A percentile compares a stretch with the other conserved stretches of the same genome.
Conservation (phyloP, 1,140 invertebrate genomes). For the Harlomillsia oculata region DNA sequence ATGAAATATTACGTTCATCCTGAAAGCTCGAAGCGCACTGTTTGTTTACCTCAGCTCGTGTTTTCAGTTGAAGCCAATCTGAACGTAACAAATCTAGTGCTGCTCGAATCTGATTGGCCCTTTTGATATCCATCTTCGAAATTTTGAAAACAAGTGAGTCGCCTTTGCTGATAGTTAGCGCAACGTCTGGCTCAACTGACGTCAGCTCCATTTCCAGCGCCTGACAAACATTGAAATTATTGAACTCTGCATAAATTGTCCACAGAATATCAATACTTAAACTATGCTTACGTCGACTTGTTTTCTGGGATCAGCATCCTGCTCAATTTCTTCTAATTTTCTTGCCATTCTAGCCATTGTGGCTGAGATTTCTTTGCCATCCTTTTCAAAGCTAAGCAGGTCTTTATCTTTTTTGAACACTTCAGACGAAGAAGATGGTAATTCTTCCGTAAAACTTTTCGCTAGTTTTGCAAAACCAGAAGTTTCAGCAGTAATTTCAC, state of each 20-base stretch:
- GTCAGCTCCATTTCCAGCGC: conserved; percentile 31
- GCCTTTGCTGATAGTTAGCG: conserved; percentile 64
- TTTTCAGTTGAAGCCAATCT: conserved; percentile 58
- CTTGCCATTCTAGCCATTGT: conserved; percentile 57
- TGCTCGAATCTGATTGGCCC: conserved; percentile 22
- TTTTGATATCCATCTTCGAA: conserved; percentile 40
- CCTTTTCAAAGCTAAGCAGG: conserved; percentile 36
- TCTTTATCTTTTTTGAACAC: conserved; percentile 21
- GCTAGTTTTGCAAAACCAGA: conserved; percentile 15
- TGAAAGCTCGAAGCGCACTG: no score
- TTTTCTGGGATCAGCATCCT: conserved; percentile 55
- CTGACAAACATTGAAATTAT: conserved; percentile 4
- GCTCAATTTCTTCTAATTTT: conserved; percentile 54
- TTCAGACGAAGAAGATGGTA: not conserved
- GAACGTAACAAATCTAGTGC: conserved; percentile 48
- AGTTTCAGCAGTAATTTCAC: not conserved
- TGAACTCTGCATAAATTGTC: not conserved
- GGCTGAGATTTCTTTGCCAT: conserved; percentile 52
- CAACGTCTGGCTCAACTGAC: conserved; percentile 62
- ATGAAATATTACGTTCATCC: no score
- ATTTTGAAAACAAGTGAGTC: conserved; percentile 61
- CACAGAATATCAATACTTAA: no score
- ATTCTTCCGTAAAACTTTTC: conserved; percentile 1
- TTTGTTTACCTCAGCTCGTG: conserved; percentile 49
- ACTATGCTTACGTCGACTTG: conserved; percentile 48